These are phyloP conservation scores for Amphimedon queenslandica DNA, from an alignment of 37 sponge, comb jelly and placozoan species.

Conservation along the genomic window DNA sequence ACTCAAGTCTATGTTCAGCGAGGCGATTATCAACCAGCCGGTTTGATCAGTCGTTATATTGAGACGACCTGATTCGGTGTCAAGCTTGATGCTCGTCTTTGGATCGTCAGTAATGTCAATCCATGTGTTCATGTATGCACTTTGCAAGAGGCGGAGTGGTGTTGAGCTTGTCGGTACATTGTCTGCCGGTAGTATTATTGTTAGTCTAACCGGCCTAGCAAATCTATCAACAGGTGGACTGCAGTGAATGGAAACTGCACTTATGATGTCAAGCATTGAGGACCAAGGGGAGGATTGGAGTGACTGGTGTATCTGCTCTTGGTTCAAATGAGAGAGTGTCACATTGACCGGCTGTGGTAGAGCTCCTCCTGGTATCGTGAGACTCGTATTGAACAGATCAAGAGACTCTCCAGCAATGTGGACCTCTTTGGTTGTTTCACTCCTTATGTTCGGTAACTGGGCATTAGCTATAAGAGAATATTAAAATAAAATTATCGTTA, in stretches of 20 bases:
- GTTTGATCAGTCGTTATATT: constrained; percentile 16
- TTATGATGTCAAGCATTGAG: constrained; percentile 15
- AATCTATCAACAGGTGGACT: constrained; percentile 1
- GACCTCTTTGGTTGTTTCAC: not conserved
- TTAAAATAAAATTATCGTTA: too few species aligned
- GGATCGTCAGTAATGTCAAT: constrained; percentile 41
- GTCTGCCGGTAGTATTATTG: not conserved
- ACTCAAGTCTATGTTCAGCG: constrained; percentile 22
- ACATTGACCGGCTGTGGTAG: constrained; percentile 4
- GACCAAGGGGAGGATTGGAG: constrained; percentile 31
- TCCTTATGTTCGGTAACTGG: too few species aligned
- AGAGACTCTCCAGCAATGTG: not conserved
- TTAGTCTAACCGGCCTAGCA: constrained; percentile 15
- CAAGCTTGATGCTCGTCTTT: not conserved
- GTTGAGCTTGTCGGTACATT: not conserved
- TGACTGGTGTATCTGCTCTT: constrained; percentile 13
- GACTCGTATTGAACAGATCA: not conserved
- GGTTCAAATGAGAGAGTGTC: constrained; percentile 20
- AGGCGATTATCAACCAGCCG: constrained; percentile 35
- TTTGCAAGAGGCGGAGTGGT: constrained; percentile 33
- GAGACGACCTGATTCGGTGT: not conserved
- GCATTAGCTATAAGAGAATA: too few species aligned
- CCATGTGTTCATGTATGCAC: constrained; percentile 52
- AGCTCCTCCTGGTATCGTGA: constrained; percentile 32
- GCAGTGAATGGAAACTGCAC: constrained; percentile 26